Percentiles rank a stretch among this genome's conserved stretches.
Evolutionary conservation across 2,888 invertebrate genomes (phyloP).

Genomic region (Crossocerus cetratus): DNA sequence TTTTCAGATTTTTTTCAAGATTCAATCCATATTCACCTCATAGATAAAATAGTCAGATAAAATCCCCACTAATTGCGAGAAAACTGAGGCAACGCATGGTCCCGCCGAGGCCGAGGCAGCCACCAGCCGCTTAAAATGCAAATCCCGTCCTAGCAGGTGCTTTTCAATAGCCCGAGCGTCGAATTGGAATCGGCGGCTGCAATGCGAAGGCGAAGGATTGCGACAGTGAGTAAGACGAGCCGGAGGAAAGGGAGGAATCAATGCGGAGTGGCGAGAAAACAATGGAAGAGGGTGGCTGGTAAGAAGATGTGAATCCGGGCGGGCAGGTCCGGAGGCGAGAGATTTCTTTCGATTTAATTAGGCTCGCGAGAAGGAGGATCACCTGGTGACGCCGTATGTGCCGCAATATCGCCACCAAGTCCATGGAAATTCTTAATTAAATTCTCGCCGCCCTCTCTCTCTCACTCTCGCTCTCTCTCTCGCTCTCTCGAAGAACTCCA

Average conservation of each 20-base stretch:
- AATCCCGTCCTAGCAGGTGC: conserved; percentile 54
- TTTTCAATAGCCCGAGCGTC: conserved; percentile 47
- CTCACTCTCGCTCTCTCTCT: too few relatives aligned
- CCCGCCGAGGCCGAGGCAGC: too few relatives aligned
- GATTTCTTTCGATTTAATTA: conserved; percentile 74
- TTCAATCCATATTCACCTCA: too few relatives aligned
- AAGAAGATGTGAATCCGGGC: conserved; percentile 23
- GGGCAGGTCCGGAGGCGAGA: conserved; percentile 34
- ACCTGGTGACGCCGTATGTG: conserved; percentile 64
- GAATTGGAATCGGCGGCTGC: conserved; percentile 44
- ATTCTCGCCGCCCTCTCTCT: conserved; percentile 58
- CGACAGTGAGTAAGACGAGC: background rate
- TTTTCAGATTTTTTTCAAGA: too few relatives aligned
- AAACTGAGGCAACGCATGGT: too few relatives aligned
- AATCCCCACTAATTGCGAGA: too few relatives aligned
- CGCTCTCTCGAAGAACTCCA: conserved; percentile 35
- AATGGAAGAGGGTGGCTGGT: conserved; percentile 7
- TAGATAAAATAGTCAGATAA: too few relatives aligned
- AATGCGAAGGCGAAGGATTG: background rate
- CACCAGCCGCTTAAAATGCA: conserved; percentile 58
- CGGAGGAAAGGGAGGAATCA: too few relatives aligned
- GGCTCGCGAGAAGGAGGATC: conserved; percentile 41
- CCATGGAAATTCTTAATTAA: conserved; percentile 73
- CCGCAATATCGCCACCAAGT: conserved; percentile 59
- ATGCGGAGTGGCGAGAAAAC: too few relatives aligned